phyloP scores from a whole-genome alignment of 2,113 vertebrate genomes.

The Meriones unguiculatus region DNA sequence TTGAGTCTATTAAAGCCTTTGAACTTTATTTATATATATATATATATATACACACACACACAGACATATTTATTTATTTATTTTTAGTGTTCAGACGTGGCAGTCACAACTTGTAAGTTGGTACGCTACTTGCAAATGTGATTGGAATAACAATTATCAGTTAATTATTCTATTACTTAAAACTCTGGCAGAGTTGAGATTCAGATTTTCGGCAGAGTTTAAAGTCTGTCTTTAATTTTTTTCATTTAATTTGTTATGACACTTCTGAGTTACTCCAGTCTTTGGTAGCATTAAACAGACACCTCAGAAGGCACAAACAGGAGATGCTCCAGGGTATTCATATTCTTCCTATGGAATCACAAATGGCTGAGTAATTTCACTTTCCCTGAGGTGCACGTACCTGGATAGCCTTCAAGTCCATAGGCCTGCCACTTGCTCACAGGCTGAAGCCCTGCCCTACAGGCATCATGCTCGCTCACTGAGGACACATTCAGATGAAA shows the following conservation, averaged over 20 bases:
- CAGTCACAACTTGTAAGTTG: no score
- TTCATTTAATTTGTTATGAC: neutral
- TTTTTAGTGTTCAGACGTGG: no score
- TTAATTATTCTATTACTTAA: neutral
- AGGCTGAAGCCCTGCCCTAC: constrained; percentile 90
- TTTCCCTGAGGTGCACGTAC: constrained; percentile 82
- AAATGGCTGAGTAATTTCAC: neutral
- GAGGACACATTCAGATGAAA: constrained; percentile 85
- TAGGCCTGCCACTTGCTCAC: constrained; percentile 93
- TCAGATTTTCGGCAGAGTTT: neutral
- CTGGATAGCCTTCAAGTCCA: constrained; percentile 91
- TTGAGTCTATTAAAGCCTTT: neutral
- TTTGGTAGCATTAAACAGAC: neutral
- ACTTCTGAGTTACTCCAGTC: neutral
- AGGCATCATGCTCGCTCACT: constrained; percentile 90
- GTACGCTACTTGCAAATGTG: no score
- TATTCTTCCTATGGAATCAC: neutral
- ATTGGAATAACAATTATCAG: no score
- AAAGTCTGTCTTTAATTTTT: neutral
- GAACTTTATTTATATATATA: no score
- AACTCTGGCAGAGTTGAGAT: neutral
- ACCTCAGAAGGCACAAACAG: neutral
- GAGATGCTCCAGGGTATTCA: neutral
- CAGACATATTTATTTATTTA: no score
- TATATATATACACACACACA: no score